Evolutionary conservation across 2,888 invertebrate genomes (phyloP), one percentile per base, ranked within the genome.

Genomic region (Tinea pellionella): DNA sequence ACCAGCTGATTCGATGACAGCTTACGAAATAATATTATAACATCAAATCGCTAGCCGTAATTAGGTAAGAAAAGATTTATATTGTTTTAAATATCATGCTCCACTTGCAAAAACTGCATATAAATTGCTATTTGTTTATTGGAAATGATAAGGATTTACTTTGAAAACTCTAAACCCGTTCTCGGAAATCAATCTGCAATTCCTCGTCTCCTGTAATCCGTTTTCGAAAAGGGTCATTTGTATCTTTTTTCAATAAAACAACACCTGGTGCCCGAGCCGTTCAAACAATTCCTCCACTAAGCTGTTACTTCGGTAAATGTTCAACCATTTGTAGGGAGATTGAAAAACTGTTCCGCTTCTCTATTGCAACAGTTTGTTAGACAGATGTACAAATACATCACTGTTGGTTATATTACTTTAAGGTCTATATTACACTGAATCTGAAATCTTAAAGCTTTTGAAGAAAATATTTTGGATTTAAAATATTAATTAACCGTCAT

Each of bases 191-290:
- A 57, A 57, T 57, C 57, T 30, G 57, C 57, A 32, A 57, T 32
- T 32, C 57, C n/a, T 55, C 18, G 29, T 9, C 15, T 30, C 32
- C 19, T 29, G 57, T 57, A 57, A 57, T 57, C 57, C 57, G 53
- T 57, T 32, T 18, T 71, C 73, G 73, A 76, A 80, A 78, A 72
- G 75, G 75, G 82, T 78, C 77, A 83, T 85, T 82, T 80, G 79
- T 82, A 79, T 82, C 79, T 82, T 83, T 85, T 78, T 57, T 83
- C 83, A 85, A 84, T 85, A 85, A 80, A 82, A 72, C 73, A 80
- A 77, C 86, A 87, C 86, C 84, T 85, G 84, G 73, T 79, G 72
- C 66, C 79, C 75, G 24, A 24, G 24, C 24, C 24, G 78, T 78
- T 84, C 80, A 76, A 77, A 77, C 72, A 67, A 66, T 66, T 68